These are phyloP conservation scores for Psophia crepitans DNA, from an alignment of 2,113 vertebrate species.

Conservation along the genomic window DNA sequence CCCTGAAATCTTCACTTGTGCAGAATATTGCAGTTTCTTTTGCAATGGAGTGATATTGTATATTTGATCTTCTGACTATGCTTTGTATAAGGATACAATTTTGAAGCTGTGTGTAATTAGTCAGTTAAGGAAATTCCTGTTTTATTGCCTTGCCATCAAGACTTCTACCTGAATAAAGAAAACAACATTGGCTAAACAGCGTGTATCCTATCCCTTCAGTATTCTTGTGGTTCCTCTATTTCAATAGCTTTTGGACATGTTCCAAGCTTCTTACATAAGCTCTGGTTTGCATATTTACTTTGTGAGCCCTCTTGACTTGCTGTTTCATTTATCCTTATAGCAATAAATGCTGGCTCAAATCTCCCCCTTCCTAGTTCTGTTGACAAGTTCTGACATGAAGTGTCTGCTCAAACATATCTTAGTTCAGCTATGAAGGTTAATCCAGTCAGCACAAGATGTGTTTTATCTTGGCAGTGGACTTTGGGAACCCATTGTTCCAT, in stretches of 20 bases:
- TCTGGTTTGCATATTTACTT: background rate
- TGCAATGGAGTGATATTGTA: background rate
- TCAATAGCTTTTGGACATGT: background rate
- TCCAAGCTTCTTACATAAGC: background rate
- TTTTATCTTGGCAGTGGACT: background rate
- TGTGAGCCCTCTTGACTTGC: background rate
- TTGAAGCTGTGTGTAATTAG: background rate
- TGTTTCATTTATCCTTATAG: slow-evolving; percentile 26
- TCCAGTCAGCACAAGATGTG: background rate
- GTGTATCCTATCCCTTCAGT: background rate
- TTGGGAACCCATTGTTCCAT: background rate
- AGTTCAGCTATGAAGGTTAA: background rate
- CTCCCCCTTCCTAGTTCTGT: background rate
- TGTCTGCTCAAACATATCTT: background rate
- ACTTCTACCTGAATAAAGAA: background rate
- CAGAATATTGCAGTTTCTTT: background rate
- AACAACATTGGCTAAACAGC: background rate
- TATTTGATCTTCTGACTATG: background rate
- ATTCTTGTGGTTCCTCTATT: background rate
- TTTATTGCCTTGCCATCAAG: background rate
- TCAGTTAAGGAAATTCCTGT: background rate
- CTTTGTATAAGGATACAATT: background rate
- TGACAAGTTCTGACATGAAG: background rate
- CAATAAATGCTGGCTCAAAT: background rate
- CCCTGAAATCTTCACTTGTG: background rate